Evolutionary conservation across 2,113 vertebrate species (phyloP), one percentile per base, ranked within the genome.

Genomic region (Chascanopsetta lugubris): DNA sequence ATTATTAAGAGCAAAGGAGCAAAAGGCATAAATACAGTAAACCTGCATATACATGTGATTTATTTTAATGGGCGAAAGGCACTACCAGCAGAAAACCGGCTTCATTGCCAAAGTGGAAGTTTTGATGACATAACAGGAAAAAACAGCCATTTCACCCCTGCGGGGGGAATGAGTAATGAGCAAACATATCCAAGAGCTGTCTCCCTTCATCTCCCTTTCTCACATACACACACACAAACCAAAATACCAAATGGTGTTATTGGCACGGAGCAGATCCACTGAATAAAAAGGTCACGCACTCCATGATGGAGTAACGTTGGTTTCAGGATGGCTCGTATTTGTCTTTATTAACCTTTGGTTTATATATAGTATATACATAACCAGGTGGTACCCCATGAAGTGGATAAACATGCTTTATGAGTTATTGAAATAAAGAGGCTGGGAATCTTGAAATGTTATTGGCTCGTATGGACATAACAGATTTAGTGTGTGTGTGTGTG

Each of bases 91-190:
- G 22, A 62, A 70, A 71, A 71, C 62, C 55, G 40, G 34, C 32
- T 73, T 71, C 66, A 64, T 61, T 64, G 59, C 46, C 53, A 82
- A 71, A 77, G 57, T 81, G 72, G 69, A 85, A 73, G 61, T 80
- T 84, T 78, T 78, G 68, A 79, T 68, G 64, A 77, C 55, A 65
- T 76, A 80, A 87, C 43, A 75, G 61, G 59, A 79, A 82, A 77
- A 81, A 69, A 54, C 45, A 67, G 32, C 53, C 13, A 67, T 87
- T 85, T 73, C 76, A 82, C 83, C 74, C 84, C 75, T 84, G 84
- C 82, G 74, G 82, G 63, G n/a, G 77, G 72, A 66, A 84, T 84
- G 80, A 87, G 66, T 72, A 72, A 84, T 79, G 81, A 77, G 66
- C 53, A 83, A 79, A 78, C 70, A 80, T 25, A 78, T 40, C 54